These are phyloP conservation scores for Cryptocephalus moraei DNA, from an alignment of 2,888 invertebrate genomes.

Conservation along the genomic window DNA sequence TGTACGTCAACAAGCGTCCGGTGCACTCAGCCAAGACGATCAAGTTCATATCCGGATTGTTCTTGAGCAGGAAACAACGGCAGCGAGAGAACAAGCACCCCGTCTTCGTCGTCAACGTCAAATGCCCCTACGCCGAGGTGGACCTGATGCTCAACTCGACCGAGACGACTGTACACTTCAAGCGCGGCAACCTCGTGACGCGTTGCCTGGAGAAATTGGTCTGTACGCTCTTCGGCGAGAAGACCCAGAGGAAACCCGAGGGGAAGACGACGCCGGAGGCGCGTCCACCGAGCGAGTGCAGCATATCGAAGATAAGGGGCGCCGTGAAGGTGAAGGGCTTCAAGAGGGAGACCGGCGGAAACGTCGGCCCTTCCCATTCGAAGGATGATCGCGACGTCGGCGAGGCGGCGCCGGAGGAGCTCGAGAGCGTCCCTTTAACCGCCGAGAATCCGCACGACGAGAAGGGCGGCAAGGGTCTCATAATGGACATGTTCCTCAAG, in stretches of 20 bases:
- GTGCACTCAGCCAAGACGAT: conserved; percentile 44
- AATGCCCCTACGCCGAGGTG: conserved; percentile 41
- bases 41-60: conserved; percentile 34
- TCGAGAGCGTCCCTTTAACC: too few species aligned
- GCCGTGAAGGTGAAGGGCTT: conserved; percentile 37
- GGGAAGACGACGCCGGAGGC: background rate
- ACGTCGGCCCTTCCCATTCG: too few species aligned
- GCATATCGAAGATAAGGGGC: conserved; percentile 31
- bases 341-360: conserved; percentile 32
- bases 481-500: conserved; percentile 34
- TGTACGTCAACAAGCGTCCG: conserved; percentile 56
- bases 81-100: conserved; percentile 24
- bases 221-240: conserved; percentile 22
- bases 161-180: conserved; percentile 45
- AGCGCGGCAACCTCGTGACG: conserved; percentile 39
- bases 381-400: too few species aligned
- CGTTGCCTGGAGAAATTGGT: conserved; percentile 36
- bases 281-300: conserved; percentile 20
- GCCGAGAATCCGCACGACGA: conserved; percentile 12
- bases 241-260: conserved; percentile 12
- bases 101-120: conserved; percentile 45
- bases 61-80: conserved; percentile 21
- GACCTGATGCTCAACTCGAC: conserved; percentile 42
- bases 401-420: too few species aligned
- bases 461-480: conserved; percentile 28